Conservation (phyloP, 2,797 vertebrate species). For the Alfaro cultratus region DNA sequence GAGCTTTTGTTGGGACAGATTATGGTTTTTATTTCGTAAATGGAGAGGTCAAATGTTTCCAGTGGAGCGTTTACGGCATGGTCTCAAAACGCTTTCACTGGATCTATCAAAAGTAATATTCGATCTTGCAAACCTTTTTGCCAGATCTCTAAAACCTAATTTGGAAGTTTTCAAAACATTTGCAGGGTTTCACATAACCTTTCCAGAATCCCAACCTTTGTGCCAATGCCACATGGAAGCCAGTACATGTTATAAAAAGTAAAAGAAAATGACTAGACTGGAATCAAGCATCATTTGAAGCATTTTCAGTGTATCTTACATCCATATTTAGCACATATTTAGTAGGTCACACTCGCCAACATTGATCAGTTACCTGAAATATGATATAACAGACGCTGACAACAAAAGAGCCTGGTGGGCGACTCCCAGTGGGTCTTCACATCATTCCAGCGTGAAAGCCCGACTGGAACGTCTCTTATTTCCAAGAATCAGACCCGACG, state of each 20-base stretch:
- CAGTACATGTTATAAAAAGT: not conserved
- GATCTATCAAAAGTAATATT: not conserved
- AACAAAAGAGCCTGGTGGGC: constrained; percentile 6
- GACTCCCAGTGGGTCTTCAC: constrained; percentile 10
- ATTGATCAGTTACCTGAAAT: not conserved
- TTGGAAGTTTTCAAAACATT: not conserved
- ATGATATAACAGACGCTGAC: constrained; percentile 11
- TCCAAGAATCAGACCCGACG: constrained; percentile 54
- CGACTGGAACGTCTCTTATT: constrained; percentile 31
- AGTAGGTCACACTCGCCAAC: not conserved
- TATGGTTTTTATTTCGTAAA: not conserved
- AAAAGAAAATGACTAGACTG: not conserved
- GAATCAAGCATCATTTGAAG: not conserved
- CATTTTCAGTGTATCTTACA: not conserved
- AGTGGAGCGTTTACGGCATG: not conserved
- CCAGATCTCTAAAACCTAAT: not conserved
- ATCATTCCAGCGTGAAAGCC: constrained; percentile 6
- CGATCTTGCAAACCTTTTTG: not conserved
- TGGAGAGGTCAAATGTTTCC: not conserved
- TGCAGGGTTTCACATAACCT: not conserved
- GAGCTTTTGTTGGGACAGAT: not conserved
- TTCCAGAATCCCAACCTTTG: not conserved
- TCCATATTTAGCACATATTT: not conserved
- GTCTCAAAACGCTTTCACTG: not conserved
- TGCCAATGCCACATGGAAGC: not conserved